phyloP scores from a whole-genome alignment of 2,113 vertebrate genomes.

The Crotophaga sulcirostris region DNA sequence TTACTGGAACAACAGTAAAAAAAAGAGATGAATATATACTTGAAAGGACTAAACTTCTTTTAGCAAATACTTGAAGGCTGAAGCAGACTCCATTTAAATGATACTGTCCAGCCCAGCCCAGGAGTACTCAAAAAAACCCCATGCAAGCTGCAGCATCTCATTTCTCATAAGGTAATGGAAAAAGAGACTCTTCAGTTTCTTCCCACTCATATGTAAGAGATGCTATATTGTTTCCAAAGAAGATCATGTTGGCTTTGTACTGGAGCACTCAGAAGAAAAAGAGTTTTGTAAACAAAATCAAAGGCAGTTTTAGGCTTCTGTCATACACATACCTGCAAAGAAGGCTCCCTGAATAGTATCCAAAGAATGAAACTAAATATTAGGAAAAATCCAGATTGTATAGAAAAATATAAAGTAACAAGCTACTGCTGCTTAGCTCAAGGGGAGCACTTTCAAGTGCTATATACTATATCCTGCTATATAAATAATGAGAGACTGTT shows the following conservation, averaged over 20 bases:
- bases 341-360: neutral
- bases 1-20: neutral
- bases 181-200: neutral
- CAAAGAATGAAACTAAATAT: neutral
- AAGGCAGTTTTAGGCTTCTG: neutral
- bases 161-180: neutral
- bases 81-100: neutral
- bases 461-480: neutral
- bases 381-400: neutral
- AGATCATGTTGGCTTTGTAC: neutral
- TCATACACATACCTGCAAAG: neutral
- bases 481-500: neutral
- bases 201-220: neutral
- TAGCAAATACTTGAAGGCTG: neutral
- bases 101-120: neutral
- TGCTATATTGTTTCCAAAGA: neutral
- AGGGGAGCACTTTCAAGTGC: neutral
- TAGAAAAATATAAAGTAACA: neutral
- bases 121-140: neutral
- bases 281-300: neutral
- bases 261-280: neutral
- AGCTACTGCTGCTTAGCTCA: neutral
- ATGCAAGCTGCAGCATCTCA: neutral
- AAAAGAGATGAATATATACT: neutral
- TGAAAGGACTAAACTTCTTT: neutral